These are phyloP conservation scores for Cinclus mexicanus DNA, from an alignment of 2,113 vertebrate genomes.

Conservation along the genomic window DNA sequence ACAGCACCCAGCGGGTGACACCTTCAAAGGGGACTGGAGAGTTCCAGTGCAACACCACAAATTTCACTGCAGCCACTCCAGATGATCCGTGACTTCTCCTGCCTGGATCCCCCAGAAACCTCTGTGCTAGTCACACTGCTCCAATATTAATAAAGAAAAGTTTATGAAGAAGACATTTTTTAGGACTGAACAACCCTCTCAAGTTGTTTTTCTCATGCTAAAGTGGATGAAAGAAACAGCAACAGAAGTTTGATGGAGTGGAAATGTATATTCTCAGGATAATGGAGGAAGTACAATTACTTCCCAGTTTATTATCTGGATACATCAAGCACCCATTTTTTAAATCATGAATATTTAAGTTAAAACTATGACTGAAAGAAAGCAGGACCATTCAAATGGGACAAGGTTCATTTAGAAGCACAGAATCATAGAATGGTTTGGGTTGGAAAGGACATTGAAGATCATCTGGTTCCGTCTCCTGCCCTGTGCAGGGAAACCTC, in stretches of 20 bases:
- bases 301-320: background rate
- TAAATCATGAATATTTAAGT: background rate
- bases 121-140: background rate
- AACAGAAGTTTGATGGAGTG: background rate
- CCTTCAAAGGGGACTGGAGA: rapidly evolving
- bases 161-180: background rate
- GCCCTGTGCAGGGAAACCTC: background rate
- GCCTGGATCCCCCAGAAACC: background rate
- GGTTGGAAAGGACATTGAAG: background rate
- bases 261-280: background rate
- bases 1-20: background rate
- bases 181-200: background rate
- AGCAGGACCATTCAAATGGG: background rate
- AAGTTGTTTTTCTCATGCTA: background rate
- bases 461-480: rapidly evolving
- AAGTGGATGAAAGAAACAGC: background rate
- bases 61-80: background rate
- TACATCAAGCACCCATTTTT: background rate
- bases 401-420: background rate
- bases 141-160: background rate
- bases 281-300: background rate
- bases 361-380: background rate
- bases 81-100: background rate
- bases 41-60: background rate
- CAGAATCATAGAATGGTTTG: background rate